Conservation (phyloP, 1,140 invertebrate species). For the Goniozus legneri region DNA sequence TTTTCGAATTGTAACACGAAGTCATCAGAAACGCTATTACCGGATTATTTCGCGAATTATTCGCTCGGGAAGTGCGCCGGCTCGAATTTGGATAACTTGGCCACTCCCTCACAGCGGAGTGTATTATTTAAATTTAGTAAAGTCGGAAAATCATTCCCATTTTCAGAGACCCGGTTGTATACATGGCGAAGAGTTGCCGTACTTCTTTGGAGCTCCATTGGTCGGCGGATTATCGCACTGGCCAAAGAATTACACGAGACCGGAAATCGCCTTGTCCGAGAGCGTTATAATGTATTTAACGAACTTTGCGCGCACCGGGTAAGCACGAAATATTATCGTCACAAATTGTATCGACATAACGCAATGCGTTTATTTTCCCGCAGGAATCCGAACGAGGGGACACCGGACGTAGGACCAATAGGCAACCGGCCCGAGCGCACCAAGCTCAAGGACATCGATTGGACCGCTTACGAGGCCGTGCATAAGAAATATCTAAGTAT, state of each 20-base stretch:
- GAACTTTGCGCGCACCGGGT: constrained; percentile 98
- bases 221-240: constrained; percentile 81
- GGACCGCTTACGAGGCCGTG: constrained; percentile 87
- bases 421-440: constrained; percentile 70
- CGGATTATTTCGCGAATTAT: no score
- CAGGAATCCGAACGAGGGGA: constrained; percentile 83
- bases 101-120: no score
- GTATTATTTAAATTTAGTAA: no score
- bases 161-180: constrained; percentile 78
- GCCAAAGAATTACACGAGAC: constrained; percentile 83
- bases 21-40: no score
- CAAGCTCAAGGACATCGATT: constrained; percentile 80
- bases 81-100: no score
- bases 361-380: background rate
- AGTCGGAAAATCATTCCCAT: background rate
- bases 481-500: constrained; percentile 91
- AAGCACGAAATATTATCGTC: constrained; percentile 55
- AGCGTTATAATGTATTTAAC: constrained; percentile 91
- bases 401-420: constrained; percentile 64
- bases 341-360: background rate
- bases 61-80: no score
- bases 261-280: constrained; percentile 84
- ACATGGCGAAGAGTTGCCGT: constrained; percentile 89
- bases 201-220: constrained; percentile 79
- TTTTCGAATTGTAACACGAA: no score